Conservation (phyloP, 35 echinoderm and acorn worm genomes). For the Ophioderma brevispina region DNA sequence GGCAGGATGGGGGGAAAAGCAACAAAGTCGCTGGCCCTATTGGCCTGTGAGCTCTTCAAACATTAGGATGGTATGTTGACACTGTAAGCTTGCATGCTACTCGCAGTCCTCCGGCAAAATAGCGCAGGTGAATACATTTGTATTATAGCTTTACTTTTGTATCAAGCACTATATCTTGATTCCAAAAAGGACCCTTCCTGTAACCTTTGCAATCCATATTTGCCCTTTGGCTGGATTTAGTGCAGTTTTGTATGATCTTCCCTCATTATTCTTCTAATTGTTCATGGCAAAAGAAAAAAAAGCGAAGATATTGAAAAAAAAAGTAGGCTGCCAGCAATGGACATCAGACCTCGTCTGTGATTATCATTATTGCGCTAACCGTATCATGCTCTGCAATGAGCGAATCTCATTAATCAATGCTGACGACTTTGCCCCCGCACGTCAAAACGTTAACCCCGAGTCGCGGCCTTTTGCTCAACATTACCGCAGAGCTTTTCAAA, state of each 20-base stretch:
- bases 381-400: not conserved
- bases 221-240: not conserved
- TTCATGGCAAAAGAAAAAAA: not conserved
- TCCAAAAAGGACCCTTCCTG: not conserved
- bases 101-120: not conserved
- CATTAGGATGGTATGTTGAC: not conserved
- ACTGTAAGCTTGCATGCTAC: not conserved
- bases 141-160: conserved; percentile 7
- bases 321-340: not conserved
- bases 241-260: not conserved
- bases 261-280: not conserved
- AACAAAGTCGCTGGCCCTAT: not conserved
- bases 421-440: not conserved
- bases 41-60: not conserved
- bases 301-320: not conserved
- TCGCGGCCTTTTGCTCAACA: not conserved
- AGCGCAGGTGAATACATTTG: not conserved
- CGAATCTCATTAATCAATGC: conserved; percentile 10
- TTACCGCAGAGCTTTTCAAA: not conserved
- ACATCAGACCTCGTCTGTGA: not conserved
- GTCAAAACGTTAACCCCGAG: conserved; percentile 2
- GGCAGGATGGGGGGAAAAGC: not conserved
- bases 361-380: not conserved
- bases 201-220: not conserved
- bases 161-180: not conserved